phyloP scores from a whole-genome alignment of 2,888 invertebrate species.

The Notodonta ziczac region DNA sequence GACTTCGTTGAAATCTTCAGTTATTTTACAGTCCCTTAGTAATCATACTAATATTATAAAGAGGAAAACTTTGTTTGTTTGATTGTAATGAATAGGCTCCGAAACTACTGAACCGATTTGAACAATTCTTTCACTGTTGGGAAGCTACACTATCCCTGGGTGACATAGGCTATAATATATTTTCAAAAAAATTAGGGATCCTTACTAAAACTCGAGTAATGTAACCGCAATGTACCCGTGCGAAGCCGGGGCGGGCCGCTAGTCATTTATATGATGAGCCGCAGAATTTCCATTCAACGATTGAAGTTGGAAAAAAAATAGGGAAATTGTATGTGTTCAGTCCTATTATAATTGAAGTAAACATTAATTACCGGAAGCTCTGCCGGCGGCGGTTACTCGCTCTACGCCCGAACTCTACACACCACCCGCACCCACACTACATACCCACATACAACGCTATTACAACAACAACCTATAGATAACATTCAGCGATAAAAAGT shows the following conservation, averaged over 20 bases:
- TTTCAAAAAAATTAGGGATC: no score
- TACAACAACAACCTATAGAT: slow-evolving; percentile 10
- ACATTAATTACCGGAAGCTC: slow-evolving; percentile 65
- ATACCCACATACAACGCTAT: neutral
- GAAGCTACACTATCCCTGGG: no score
- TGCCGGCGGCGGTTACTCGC: slow-evolving; percentile 32
- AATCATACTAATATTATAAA: no score
- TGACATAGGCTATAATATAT: no score
- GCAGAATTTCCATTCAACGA: slow-evolving; percentile 41
- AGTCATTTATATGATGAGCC: slow-evolving; percentile 26
- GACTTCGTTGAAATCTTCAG: slow-evolving; percentile 21
- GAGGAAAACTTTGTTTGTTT: no score
- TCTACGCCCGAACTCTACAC: slow-evolving; percentile 23
- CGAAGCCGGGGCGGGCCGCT: no score
- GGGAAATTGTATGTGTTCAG: slow-evolving; percentile 47
- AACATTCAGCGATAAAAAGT: slow-evolving; percentile 26
- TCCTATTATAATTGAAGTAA: slow-evolving; percentile 66
- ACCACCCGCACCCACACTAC: slow-evolving; percentile 13
- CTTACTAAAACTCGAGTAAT: no score
- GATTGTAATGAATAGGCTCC: no score
- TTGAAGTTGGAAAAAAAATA: slow-evolving; percentile 45
- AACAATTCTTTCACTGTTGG: no score
- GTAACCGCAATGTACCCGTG: no score
- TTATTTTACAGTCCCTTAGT: slow-evolving; percentile 29
- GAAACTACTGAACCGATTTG: no score